Evolutionary conservation across 2,888 invertebrate genomes (phyloP), one percentile per base, ranked within the genome.

Genomic region (Drosophila eohydei): DNA sequence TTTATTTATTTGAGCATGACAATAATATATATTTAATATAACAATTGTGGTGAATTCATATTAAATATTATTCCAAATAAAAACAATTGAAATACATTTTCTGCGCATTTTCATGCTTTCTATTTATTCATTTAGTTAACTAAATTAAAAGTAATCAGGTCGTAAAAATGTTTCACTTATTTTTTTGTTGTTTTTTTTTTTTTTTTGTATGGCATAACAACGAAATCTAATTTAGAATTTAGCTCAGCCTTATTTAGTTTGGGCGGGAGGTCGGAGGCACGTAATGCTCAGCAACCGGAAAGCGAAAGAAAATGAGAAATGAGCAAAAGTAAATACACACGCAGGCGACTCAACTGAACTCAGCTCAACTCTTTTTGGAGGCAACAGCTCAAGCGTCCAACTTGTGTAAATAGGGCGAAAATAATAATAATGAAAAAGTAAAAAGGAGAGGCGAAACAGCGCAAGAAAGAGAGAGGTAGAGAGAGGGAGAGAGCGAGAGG

Each of bases 241-340:
- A 54, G 64, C 69, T 69, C 54, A 68, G 69, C 64, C 67, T 66
- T 78, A 67, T 78, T 86, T 61, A 67, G 81, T 62, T 76, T 68
- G 48, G 7, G 4, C 28, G 8, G 28, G 21, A 14, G 5, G 26
- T 4, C 3, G 57, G 60, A 32, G 48, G 50, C 70, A 72, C 65
- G 65, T 67, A 69, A 69, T 56, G 51, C 51, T 52, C 40, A 40
- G 41, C 52, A 59, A 21, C 40, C 57, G 57, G 41, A 68, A 81
- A 68, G 54, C 67, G 62, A 70, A 79, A 65, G 71, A 78, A 85
- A 85, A 83, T 78, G 78, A 71, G 70, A 87, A 83, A 87, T 87
- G 77, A 69, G 73, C 74, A 70, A 78, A 61, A 83, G 69, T 70
- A 80, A 67, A 72, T 62, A 63, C 44, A 76, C 59, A 76, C 61